These are phyloP conservation scores for Euleptes europaea DNA, from an alignment of 2,113 vertebrate species.

Conservation along the genomic window DNA sequence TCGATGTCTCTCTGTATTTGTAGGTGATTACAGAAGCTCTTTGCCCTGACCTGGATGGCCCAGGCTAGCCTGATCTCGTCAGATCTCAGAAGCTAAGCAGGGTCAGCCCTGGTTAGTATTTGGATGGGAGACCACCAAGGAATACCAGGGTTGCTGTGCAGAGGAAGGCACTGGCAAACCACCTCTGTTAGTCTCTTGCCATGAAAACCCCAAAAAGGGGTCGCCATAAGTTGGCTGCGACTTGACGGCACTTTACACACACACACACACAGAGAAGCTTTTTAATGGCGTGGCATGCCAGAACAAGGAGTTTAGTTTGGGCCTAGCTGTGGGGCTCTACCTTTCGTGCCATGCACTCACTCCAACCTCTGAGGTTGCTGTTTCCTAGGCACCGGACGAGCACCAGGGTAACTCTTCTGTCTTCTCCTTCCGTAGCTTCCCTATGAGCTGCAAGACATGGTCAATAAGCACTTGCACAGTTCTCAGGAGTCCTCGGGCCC, in stretches of 20 bases:
- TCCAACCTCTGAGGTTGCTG: not conserved
- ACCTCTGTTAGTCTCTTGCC: no score
- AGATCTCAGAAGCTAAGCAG: no score
- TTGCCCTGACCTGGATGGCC: no score
- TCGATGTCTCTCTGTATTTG: not conserved
- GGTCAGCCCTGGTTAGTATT: no score
- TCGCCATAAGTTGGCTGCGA: no score
- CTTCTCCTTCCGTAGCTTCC: constrained; percentile 83
- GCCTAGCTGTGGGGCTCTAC: not conserved
- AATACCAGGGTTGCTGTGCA: no score
- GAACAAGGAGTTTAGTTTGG: not conserved
- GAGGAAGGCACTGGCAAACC: no score
- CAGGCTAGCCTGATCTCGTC: no score
- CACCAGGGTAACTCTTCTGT: constrained; percentile 22
- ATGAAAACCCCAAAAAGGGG: no score
- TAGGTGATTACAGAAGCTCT: not conserved
- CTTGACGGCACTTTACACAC: no score
- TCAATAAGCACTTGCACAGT: constrained; percentile 91
- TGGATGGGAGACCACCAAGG: no score
- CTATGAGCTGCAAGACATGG: constrained; percentile 96
- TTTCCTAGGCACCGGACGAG: not conserved
- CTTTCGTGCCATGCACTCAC: not conserved
- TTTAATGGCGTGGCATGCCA: not conserved
- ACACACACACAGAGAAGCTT: not conserved
- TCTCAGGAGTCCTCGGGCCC: constrained; percentile 73